Percentiles rank a stretch among this genome's conserved stretches.
These are phyloP conservation scores for Drosophila neonasuta DNA, from an alignment of 2,888 invertebrate species.

Conservation along the genomic window DNA sequence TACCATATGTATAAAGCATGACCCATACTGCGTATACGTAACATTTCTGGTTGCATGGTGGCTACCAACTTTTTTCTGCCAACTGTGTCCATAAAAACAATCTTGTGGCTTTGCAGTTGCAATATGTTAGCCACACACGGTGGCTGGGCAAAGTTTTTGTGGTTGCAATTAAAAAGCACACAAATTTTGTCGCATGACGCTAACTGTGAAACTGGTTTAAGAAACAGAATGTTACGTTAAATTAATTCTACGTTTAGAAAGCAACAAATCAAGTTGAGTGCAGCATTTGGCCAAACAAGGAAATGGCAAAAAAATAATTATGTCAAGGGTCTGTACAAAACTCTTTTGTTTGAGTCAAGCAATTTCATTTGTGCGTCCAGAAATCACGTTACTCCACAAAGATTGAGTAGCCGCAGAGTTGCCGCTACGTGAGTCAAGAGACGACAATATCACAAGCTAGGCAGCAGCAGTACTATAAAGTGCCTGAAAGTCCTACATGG, in stretches of 20 bases:
- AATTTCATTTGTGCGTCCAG: not conserved
- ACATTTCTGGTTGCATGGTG: not conserved
- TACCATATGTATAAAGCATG: not conserved
- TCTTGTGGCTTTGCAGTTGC: not conserved
- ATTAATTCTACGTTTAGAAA: conserved; percentile 31
- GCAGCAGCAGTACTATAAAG: conserved; percentile 5
- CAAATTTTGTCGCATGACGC: conserved; percentile 28
- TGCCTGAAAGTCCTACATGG: conserved; percentile 9
- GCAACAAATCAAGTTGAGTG: conserved; percentile 48
- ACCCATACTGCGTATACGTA: conserved; percentile 10
- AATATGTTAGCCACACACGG: not conserved
- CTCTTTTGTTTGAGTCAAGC: not conserved
- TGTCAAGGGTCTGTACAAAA: conserved; percentile 18
- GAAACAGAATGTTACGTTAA: conserved; percentile 42
- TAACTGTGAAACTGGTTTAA: conserved; percentile 31
- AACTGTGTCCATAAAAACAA: conserved; percentile 6
- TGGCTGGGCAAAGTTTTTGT: conserved; percentile 14
- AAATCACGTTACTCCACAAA: conserved; percentile 61
- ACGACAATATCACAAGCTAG: conserved; percentile 50
- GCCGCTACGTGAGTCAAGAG: conserved; percentile 67
- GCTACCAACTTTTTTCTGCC: conserved; percentile 20
- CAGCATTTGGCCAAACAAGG: conserved; percentile 43
- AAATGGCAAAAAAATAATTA: not conserved
- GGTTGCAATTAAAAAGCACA: conserved; percentile 60
- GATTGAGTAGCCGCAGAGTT: conserved; percentile 50